Evolutionary conservation across 2,113 vertebrate species (phyloP).

Genomic region (Collichthys lucidus): DNA sequence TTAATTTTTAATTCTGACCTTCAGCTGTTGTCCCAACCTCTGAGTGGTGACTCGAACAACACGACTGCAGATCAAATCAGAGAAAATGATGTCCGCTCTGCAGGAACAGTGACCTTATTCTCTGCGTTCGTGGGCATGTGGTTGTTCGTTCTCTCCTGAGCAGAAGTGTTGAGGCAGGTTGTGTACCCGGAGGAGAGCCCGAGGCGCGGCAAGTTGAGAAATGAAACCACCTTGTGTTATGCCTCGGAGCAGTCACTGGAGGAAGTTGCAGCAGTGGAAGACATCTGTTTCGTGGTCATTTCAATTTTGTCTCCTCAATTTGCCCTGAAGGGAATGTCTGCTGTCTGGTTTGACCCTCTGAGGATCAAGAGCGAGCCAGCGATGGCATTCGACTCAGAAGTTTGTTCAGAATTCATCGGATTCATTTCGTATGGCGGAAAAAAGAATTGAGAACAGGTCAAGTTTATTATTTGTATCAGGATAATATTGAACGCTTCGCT

Average conservation of each 20-base stretch:
- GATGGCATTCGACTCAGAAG: background rate
- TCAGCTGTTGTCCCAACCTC: background rate
- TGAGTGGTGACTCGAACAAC: background rate
- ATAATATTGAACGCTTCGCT: background rate
- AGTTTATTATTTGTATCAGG: background rate
- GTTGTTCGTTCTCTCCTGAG: background rate
- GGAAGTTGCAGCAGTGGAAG: background rate
- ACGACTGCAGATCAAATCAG: background rate
- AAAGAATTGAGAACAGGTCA: background rate
- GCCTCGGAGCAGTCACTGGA: background rate
- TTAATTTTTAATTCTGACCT: slow-evolving; percentile 16
- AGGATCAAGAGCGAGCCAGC: background rate
- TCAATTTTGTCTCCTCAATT: background rate
- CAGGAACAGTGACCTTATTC: slow-evolving; percentile 13
- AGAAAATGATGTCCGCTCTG: slow-evolving; percentile 24
- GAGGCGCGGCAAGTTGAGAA: slow-evolving; percentile 3
- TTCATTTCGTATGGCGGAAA: background rate
- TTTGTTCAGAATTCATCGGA: background rate
- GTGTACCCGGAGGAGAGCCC: slow-evolving; percentile 11
- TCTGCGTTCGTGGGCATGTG: accelerated
- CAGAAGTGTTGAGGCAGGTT: background rate
- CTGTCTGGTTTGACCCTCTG: background rate
- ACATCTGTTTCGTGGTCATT: slow-evolving; percentile 26
- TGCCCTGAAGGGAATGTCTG: background rate
- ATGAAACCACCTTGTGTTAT: background rate